phyloP scores from a whole-genome alignment of 2,113 vertebrate species.

The Acinonyx jubatus region DNA sequence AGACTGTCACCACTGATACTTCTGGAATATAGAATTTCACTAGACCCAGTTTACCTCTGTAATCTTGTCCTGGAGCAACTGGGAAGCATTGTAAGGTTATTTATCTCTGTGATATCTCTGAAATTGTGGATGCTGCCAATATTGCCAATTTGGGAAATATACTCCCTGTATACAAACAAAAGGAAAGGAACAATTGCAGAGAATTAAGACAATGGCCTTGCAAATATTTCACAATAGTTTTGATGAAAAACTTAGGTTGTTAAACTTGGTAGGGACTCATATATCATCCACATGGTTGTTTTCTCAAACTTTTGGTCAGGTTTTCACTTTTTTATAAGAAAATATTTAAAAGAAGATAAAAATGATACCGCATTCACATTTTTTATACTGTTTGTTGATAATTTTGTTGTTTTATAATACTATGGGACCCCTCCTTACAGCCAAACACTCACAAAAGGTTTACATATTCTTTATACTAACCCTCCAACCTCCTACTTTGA shows the following conservation, averaged over 20 bases:
- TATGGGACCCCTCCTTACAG: not conserved
- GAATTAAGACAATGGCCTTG: not conserved
- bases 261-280: not conserved
- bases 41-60: not conserved
- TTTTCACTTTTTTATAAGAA: not conserved
- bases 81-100: not conserved
- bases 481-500: not conserved
- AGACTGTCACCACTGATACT: not conserved
- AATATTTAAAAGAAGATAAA: not conserved
- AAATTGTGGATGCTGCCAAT: accelerated
- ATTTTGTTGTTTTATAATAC: not conserved
- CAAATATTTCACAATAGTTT: not conserved
- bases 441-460: not conserved
- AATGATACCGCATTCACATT: not conserved
- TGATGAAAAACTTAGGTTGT: not conserved
- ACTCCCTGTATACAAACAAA: not conserved
- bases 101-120: accelerated
- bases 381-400: not conserved
- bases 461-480: not conserved
- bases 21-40: not conserved
- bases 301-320: not conserved
- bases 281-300: not conserved
- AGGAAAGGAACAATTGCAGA: not conserved
- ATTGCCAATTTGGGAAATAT: not conserved
- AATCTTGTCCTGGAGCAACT: not conserved